Percentiles rank a stretch among this genome's conserved stretches.
phyloP scores from a whole-genome alignment of 2,888 invertebrate genomes.

The Allacma fusca region DNA sequence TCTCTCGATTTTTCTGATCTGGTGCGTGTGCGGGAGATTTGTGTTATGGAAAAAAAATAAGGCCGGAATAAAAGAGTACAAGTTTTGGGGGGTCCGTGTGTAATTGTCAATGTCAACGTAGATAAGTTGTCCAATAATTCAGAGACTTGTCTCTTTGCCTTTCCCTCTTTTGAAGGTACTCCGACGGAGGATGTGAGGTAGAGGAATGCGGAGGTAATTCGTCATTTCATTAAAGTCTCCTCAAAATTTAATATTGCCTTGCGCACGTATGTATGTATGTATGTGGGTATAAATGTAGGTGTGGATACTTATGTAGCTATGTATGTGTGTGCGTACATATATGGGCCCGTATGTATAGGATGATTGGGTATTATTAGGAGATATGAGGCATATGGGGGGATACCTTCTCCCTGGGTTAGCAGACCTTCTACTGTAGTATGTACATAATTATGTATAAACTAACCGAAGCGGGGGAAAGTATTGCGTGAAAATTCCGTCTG shows the following conservation, averaged over 20 bases:
- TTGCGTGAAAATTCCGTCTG: no score
- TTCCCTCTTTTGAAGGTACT: not conserved
- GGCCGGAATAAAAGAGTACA: not conserved
- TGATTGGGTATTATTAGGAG: no score
- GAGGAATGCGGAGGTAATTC: constrained; percentile 8
- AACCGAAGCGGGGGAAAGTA: no score
- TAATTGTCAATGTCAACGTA: not conserved
- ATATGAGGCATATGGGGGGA: no score
- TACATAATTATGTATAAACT: no score
- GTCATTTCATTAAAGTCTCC: constrained; percentile 40
- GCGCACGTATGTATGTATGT: no score
- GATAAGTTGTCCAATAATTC: constrained; percentile 39
- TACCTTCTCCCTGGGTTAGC: no score
- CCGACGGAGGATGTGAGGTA: not conserved
- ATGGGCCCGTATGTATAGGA: no score
- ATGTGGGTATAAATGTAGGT: not conserved
- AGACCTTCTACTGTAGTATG: no score
- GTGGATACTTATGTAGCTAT: no score
- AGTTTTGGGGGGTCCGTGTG: not conserved
- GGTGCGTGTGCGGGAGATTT: not conserved
- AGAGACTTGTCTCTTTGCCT: constrained; percentile 30
- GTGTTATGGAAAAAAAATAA: constrained; percentile 6
- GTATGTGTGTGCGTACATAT: no score
- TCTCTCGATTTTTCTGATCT: not conserved
- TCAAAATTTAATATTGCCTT: constrained; percentile 32